Percentiles rank a stretch among this genome's conserved stretches.
Evolutionary conservation across 2,113 vertebrate genomes (phyloP).

Genomic region (Puma concolor): DNA sequence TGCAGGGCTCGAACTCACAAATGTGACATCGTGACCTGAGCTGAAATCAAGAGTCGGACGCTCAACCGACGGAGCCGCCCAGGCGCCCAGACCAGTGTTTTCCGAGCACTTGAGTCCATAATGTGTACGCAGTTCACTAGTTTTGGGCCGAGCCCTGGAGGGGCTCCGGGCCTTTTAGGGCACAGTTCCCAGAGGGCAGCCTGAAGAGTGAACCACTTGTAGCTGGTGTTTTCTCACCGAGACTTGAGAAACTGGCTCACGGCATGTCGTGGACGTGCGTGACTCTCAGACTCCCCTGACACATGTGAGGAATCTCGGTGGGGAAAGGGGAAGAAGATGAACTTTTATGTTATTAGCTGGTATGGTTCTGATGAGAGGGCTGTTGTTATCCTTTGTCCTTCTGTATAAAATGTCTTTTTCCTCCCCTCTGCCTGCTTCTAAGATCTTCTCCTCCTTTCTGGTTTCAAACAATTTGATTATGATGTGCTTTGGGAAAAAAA

Average conservation of each 20-base stretch:
- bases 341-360: background rate
- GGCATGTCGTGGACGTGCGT: background rate
- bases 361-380: background rate
- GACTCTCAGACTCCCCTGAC: background rate
- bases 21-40: too few relatives aligned
- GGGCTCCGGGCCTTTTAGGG: rapidly evolving
- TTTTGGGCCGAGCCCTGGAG: background rate
- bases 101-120: too few relatives aligned
- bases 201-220: background rate
- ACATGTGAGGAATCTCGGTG: background rate
- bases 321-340: background rate
- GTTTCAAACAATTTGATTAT: background rate
- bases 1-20: too few relatives aligned
- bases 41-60: too few relatives aligned
- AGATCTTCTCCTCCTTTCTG: background rate
- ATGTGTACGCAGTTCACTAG: background rate
- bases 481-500: background rate
- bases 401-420: background rate
- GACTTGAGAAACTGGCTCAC: background rate
- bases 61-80: too few relatives aligned
- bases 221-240: background rate
- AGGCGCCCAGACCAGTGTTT: too few relatives aligned
- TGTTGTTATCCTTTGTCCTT: background rate
- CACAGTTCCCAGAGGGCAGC: background rate
- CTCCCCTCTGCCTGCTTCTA: background rate